Evolutionary conservation across 2,113 vertebrate genomes (phyloP), one percentile per base, ranked within the genome.

Genomic region (Collichthys lucidus): DNA sequence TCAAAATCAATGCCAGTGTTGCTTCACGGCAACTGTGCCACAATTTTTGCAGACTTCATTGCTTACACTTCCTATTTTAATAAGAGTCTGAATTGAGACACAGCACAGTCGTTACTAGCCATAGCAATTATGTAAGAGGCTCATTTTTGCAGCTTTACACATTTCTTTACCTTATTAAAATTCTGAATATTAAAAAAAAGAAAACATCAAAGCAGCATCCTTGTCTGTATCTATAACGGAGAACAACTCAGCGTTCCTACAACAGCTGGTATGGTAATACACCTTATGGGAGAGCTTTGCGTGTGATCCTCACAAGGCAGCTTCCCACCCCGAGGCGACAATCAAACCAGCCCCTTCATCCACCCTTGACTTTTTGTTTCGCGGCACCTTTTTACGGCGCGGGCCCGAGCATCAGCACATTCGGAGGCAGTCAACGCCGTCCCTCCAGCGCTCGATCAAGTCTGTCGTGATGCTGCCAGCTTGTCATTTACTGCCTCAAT

Each of bases 401-500:
- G 66, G 49, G 31, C 29, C 0, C 11, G 16, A 63, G 81, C 66
- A 15, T 92, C 87, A 79, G 77, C 88, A 85, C 76, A 86, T 85
- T 91, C 74, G 15, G 56, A 62, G 5, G 16, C 61, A 52, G 73
- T 78, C 66, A 6, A 0, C 62, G 52, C 73, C 53, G 80, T 82
- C 81, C 87, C 84, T 84, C 69, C 81, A 72, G 79, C 75, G 7
- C 68, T 11, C 29, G 6, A 80, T 88, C 77, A 64, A 84, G 84
- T 84, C 87, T 82, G 53, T 50, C 85, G 64, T 55, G 79, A 88
- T 52, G 86, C 80, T 73, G 82, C 85, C 89, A 84, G 85, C 85
- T 84, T 91, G 82, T 92, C 90, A 84, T 88, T 89, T 89, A 85
- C 79, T 77, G 81, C 81, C 64, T 89, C 77, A 73, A 65, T 73